These are phyloP conservation scores for Nerophis ophidion DNA, from an alignment of 2,113 vertebrate genomes.

Conservation along the genomic window DNA sequence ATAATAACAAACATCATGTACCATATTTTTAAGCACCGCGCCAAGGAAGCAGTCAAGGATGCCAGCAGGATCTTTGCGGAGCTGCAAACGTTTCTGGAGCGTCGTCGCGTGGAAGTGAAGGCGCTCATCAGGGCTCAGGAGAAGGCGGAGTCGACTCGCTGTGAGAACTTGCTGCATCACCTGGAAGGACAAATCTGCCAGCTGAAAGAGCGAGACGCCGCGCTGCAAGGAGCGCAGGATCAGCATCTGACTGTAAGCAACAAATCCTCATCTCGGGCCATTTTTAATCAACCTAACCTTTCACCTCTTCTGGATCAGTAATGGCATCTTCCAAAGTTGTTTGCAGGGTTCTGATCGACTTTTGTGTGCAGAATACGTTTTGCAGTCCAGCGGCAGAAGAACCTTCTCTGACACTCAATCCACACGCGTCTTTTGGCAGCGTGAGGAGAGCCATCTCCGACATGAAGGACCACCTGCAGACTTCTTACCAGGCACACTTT, in stretches of 20 bases:
- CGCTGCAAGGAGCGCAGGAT: constrained; percentile 8
- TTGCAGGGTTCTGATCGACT: not conserved
- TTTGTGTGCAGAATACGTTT: not conserved
- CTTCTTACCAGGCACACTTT: not conserved
- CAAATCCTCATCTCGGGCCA: no score
- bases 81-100: constrained; percentile 19
- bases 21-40: not conserved
- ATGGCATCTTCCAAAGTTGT: no score
- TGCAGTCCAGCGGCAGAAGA: not conserved
- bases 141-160: constrained; percentile 6
- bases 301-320: no score
- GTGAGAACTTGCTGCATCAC: constrained; percentile 5
- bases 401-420: not conserved
- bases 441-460: constrained; percentile 13
- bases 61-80: constrained; percentile 20
- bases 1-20: not conserved
- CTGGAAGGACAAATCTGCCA: constrained; percentile 8
- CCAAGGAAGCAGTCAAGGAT: constrained; percentile 17
- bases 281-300: no score
- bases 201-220: constrained; percentile 6
- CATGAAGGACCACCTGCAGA: constrained; percentile 15
- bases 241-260: not conserved
- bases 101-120: not conserved
- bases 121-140: constrained; percentile 20
- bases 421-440: constrained; percentile 11